phyloP scores from a whole-genome alignment of 2,797 vertebrate species.

The Tarsius wallacei region DNA sequence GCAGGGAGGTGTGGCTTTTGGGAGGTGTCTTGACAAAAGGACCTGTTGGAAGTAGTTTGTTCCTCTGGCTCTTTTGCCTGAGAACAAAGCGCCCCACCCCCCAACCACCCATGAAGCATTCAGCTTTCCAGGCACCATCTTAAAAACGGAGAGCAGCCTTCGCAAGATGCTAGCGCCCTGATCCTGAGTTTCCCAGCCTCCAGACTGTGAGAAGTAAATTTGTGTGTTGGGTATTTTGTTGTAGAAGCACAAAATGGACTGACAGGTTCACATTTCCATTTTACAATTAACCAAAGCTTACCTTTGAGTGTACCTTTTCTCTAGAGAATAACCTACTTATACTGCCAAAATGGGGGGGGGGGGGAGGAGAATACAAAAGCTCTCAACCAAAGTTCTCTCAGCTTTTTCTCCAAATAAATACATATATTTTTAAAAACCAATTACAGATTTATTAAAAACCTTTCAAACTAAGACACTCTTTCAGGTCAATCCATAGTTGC shows the following conservation, averaged over 20 bases:
- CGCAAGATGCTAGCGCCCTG: background rate
- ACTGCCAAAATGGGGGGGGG: background rate
- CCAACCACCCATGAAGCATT: background rate
- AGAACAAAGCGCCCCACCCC: background rate
- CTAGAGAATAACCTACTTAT: background rate
- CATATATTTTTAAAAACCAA: background rate
- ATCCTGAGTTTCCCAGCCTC: background rate
- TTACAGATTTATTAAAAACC: background rate
- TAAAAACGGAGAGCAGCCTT: background rate
- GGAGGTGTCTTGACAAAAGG: background rate
- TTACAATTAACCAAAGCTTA: background rate
- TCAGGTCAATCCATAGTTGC: background rate
- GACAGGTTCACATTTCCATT: background rate
- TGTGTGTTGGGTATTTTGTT: background rate
- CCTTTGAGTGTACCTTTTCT: background rate
- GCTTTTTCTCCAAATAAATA: constrained; percentile 23
- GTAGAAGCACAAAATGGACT: background rate
- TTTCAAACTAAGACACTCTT: background rate
- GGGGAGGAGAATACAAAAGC: background rate
- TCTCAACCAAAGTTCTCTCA: background rate
- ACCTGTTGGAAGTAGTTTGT: background rate
- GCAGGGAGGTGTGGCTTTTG: background rate
- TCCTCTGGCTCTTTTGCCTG: background rate
- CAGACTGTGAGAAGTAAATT: background rate
- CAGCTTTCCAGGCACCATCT: background rate